These are phyloP conservation scores for Struthio camelus DNA, from an alignment of 2,113 vertebrate genomes.

Conservation along the genomic window DNA sequence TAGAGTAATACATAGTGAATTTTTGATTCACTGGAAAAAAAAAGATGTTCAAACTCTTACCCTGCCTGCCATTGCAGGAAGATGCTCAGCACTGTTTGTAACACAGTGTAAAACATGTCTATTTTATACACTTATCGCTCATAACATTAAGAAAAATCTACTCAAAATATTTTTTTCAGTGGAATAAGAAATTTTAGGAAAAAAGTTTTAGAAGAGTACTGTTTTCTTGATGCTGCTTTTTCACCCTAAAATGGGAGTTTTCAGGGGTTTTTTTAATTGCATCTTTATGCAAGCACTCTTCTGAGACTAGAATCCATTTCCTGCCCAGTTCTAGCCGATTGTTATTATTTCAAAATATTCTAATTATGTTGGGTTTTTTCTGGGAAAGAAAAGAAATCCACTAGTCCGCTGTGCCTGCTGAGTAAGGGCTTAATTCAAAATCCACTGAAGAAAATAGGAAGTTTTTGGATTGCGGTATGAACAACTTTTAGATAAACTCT, in stretches of 20 bases:
- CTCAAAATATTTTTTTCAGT: background rate
- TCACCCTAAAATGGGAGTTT: background rate
- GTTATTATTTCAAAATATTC: background rate
- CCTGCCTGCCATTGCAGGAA: background rate
- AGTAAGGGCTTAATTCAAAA: background rate
- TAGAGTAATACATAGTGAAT: background rate
- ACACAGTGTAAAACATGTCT: background rate
- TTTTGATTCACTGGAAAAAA: background rate
- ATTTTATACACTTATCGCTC: background rate
- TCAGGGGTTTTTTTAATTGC: background rate
- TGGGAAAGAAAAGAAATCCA: background rate
- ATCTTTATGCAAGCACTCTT: background rate
- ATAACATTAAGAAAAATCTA: background rate
- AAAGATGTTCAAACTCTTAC: background rate
- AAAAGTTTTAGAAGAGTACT: background rate
- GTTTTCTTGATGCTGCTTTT: background rate
- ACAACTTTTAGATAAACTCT: background rate
- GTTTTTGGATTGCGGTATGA: background rate
- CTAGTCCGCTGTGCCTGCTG: background rate
- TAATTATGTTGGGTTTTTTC: background rate
- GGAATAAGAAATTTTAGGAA: background rate
- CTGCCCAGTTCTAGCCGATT: background rate
- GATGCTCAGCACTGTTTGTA: background rate
- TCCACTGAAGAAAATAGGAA: background rate
- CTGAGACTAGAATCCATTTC: background rate